Evolutionary conservation across 2,797 vertebrate species (phyloP).

Genomic region (Pipistrellus kuhlii): DNA sequence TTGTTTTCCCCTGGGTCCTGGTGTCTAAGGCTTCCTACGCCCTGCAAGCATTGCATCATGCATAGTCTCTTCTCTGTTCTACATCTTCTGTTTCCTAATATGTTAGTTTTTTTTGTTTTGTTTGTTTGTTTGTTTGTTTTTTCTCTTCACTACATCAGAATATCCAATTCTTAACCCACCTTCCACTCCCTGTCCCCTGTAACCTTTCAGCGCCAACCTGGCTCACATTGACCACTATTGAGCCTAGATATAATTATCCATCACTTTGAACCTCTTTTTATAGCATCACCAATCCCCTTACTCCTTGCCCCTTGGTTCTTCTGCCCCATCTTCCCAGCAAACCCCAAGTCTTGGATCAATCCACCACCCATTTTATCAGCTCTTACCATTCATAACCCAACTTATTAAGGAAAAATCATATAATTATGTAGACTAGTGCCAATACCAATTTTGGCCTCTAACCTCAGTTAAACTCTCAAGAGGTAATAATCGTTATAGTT

Average conservation of each 20-base stretch:
- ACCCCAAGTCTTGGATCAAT: constrained; percentile 11
- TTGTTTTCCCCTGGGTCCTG: constrained; percentile 1
- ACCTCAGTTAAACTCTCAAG: neutral
- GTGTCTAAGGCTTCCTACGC: neutral
- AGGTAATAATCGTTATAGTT: neutral
- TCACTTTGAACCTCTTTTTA: neutral
- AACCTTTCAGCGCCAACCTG: neutral
- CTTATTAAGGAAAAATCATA: constrained; percentile 47
- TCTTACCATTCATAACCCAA: neutral
- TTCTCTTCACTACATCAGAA: neutral
- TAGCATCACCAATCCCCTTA: neutral
- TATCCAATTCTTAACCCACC: neutral
- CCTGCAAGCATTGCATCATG: neutral
- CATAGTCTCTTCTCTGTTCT: neutral
- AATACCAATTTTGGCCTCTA: neutral
- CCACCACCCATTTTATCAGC: neutral
- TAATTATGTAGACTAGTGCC: neutral
- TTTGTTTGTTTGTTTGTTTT: neutral
- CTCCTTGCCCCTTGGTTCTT: neutral
- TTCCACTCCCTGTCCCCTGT: neutral
- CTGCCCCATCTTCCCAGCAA: neutral
- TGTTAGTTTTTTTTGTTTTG: neutral
- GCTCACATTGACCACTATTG: neutral
- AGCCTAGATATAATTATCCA: neutral
- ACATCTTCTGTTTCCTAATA: neutral